Evolutionary conservation across 2,113 vertebrate genomes (phyloP), one percentile per base, ranked within the genome.

Genomic region (Tupaia tana): DNA sequence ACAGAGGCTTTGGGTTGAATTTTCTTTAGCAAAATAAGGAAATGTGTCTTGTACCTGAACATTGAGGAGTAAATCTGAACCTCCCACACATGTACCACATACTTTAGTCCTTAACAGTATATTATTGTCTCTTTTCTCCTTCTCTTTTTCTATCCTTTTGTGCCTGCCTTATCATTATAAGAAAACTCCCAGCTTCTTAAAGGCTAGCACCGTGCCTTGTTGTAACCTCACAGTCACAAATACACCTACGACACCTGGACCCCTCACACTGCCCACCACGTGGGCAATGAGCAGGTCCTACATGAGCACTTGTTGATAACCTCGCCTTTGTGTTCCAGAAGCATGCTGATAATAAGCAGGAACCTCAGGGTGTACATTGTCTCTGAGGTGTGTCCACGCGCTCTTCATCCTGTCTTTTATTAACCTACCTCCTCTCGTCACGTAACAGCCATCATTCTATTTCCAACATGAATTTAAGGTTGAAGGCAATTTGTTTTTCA

Each of bases 11-110:
- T 4, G 8, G 34, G 80, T 77, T 93, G 85, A 73, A 86, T 79
- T 94, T 96, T 56, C 56, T 75, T 86, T 86, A 88, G 86, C 86
- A 89, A 90, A 92, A 64, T 52, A 82, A 83, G 56, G 24, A 66
- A 85, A 74, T 73, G 34, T 58, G 70, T 95, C 61, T 74, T 80
- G 27, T 56, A 59, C 1, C 59, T 79, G 58, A 86, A 92, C 61
- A 7, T 19, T 82, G 19, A 91, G 15, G 22, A 82, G 58, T 22
- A 85, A 78, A 90, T 82, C 5, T 71, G 59, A 89, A 89, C 80
- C 89, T 96, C 54, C 15, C 14, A 31, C 0, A 56, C 24, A 67
- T 31, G 10, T 25, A 43, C 43, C 29, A 90, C 31, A 52, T 52
- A 63, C 73, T n/a, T 92, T 70, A 90, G 19, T 85, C 54, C 63